A percentile compares a stretch with the other conserved stretches of the same genome.
These are phyloP conservation scores for Elmis aenea DNA, from an alignment of 2,888 invertebrate species.

Conservation along the genomic window DNA sequence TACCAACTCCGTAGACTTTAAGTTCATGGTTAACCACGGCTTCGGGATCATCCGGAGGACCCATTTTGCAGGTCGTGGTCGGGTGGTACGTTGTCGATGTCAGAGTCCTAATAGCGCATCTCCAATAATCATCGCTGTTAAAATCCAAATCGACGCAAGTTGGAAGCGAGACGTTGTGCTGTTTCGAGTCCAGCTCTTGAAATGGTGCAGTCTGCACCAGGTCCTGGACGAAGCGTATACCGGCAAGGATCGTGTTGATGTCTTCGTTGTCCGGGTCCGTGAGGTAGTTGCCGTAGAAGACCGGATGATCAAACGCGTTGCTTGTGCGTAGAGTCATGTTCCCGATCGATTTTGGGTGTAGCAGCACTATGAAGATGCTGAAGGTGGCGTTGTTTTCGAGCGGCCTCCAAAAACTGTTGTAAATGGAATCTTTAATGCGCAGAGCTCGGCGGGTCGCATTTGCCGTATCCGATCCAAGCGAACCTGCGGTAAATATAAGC, in stretches of 20 bases:
- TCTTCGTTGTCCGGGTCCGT: conserved; percentile 52
- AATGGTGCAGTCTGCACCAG: conserved; percentile 49
- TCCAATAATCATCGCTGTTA: conserved; percentile 61
- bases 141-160: conserved; percentile 53
- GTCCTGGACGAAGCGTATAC: conserved; percentile 49
- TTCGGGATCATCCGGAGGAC: conserved; percentile 54
- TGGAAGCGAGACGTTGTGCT: conserved; percentile 53
- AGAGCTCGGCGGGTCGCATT: conserved; percentile 20
- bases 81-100: conserved; percentile 65
- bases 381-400: conserved; percentile 49
- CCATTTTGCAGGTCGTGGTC: conserved; percentile 67
- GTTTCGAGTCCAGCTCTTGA: conserved; percentile 53
- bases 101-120: conserved; percentile 56
- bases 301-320: conserved; percentile 56
- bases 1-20: conserved; percentile 57
- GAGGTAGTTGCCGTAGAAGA: conserved; percentile 58
- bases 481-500: conserved; percentile 41
- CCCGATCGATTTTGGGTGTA: conserved; percentile 55
- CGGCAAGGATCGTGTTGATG: conserved; percentile 49
- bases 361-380: conserved; percentile 51
- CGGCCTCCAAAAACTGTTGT: conserved; percentile 38
- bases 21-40: conserved; percentile 19
- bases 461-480: conserved; percentile 56
- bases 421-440: conserved; percentile 29
- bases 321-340: conserved; percentile 48